These are phyloP conservation scores for Esox lucius DNA, from an alignment of 2,797 vertebrate species.

Conservation along the genomic window DNA sequence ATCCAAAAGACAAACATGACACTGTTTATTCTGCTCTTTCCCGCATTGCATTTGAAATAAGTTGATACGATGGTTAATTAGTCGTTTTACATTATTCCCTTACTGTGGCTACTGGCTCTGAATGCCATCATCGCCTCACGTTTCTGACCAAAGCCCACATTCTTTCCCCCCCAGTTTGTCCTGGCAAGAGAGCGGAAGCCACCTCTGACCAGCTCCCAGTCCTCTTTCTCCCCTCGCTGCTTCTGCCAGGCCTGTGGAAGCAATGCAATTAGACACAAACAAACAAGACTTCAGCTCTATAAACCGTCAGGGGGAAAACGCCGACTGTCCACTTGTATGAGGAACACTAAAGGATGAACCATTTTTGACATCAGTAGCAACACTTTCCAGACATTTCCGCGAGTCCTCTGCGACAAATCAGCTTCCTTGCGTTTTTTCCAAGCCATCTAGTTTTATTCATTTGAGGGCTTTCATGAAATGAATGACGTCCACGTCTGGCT, in stretches of 20 bases:
- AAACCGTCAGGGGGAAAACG: slow-evolving; percentile 38
- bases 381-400: neutral
- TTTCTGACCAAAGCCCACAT: neutral
- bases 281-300: slow-evolving; percentile 60
- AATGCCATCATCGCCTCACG: neutral
- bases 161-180: neutral
- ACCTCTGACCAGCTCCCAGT: slow-evolving; percentile 6
- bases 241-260: slow-evolving; percentile 69
- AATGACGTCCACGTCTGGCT: slow-evolving; percentile 62
- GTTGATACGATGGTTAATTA: no score
- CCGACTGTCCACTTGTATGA: neutral
- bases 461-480: slow-evolving; percentile 64
- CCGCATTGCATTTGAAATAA: no score
- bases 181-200: neutral
- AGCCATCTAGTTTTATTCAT: slow-evolving; percentile 60
- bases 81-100: neutral
- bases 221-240: slow-evolving; percentile 13
- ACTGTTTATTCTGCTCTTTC: no score
- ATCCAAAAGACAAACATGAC: no score
- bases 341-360: neutral
- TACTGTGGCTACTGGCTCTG: neutral
- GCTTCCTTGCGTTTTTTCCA: slow-evolving; percentile 23
- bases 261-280: slow-evolving; percentile 77
- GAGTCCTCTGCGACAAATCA: neutral
- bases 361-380: neutral